A percentile compares a stretch with the other conserved stretches of the same genome.
phyloP scores from a whole-genome alignment of 2,113 vertebrate species.

The Nothobranchius kuhntae region DNA sequence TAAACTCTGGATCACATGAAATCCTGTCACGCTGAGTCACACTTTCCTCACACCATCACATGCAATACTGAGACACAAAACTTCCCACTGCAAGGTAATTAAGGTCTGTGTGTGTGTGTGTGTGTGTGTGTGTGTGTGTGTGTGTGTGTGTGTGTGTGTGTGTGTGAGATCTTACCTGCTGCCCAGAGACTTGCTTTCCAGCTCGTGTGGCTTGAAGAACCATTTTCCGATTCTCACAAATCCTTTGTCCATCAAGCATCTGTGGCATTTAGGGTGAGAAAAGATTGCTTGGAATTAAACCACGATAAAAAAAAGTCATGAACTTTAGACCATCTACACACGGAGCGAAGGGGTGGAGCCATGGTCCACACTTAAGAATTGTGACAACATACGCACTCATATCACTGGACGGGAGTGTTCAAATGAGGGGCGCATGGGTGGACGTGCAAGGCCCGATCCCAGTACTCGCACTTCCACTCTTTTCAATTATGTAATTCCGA shows the following conservation, averaged over 20 bases:
- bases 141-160: neutral
- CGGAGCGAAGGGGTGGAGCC: too few species aligned
- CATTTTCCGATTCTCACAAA: slow-evolving; percentile 95
- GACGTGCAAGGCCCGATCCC: too few species aligned
- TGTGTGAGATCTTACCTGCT: slow-evolving; percentile 84
- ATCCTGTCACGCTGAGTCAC: slow-evolving; percentile 38
- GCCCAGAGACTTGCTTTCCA: slow-evolving; percentile 90
- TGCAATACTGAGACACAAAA: neutral
- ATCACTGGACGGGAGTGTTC: too few species aligned
- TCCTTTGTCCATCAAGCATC: slow-evolving; percentile 97
- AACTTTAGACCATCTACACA: too few species aligned
- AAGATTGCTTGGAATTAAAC: too few species aligned
- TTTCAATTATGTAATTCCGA: too few species aligned
- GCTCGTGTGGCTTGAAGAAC: slow-evolving; percentile 95
- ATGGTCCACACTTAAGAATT: too few species aligned
- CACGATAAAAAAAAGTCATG: too few species aligned
- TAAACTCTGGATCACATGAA: slow-evolving; percentile 46
- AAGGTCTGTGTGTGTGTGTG: neutral
- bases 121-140: too few species aligned
- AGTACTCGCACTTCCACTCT: too few species aligned
- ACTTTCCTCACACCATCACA: slow-evolving; percentile 15
- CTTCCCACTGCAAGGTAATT: neutral
- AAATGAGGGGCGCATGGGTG: too few species aligned
- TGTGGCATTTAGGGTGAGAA: slow-evolving; percentile 54
- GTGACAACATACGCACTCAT: too few species aligned